phyloP scores from a whole-genome alignment of 2,888 invertebrate genomes.

The Drosophila mercatorum region DNA sequence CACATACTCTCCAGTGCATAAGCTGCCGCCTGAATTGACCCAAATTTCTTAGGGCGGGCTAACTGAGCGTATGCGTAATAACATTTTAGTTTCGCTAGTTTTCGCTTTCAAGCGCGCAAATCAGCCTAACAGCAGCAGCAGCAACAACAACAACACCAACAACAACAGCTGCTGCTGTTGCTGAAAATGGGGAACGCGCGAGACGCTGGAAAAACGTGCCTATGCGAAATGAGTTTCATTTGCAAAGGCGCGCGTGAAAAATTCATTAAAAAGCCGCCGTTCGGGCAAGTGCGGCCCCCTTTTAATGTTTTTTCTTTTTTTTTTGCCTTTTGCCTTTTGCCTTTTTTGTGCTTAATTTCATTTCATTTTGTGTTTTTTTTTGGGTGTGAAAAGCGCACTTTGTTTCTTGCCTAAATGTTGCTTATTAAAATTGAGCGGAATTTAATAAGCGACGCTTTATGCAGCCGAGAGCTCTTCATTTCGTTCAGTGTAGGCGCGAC shows the following conservation, averaged over 20 bases:
- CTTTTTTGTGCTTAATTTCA: constrained; percentile 28
- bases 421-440: constrained; percentile 77
- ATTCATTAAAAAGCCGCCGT: constrained; percentile 73
- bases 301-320: constrained; percentile 22
- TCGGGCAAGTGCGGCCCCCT: constrained; percentile 35
- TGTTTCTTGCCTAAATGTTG: constrained; percentile 48
- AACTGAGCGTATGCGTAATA: constrained; percentile 76
- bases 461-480: constrained; percentile 46
- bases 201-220: constrained; percentile 64
- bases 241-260: constrained; percentile 77
- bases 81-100: constrained; percentile 77
- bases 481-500: constrained; percentile 20
- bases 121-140: constrained; percentile 49
- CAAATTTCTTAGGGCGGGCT: constrained; percentile 56
- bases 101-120: constrained; percentile 78
- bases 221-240: constrained; percentile 77
- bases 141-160: constrained; percentile 34
- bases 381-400: constrained; percentile 31
- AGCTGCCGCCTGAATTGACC: constrained; percentile 60
- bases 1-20: not conserved
- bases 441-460: constrained; percentile 77
- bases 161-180: constrained; percentile 19
- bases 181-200: constrained; percentile 15
- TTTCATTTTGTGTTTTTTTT: constrained; percentile 15
- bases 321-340: not conserved